Base-by-base conservation (phyloP, 2,113 vertebrate genomes). In the Ammodytes marinus region DNA sequence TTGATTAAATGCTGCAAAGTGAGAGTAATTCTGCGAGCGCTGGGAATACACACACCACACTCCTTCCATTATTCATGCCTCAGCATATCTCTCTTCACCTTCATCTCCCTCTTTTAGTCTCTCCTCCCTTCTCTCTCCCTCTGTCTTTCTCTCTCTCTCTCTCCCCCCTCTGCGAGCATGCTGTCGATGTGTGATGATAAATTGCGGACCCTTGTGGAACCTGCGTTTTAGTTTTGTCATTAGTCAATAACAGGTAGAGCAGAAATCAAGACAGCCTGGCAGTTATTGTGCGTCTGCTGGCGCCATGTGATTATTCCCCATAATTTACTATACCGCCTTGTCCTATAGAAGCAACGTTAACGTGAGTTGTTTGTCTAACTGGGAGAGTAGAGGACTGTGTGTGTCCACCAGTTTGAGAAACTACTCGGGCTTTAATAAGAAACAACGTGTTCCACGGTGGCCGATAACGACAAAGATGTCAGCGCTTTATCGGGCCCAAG, bases 1-100 rank as follows among this genome's bases (percentile, higher is more conserved):
- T 94, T 94, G 94, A 95, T 95, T 95, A 94, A 95, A 94, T 91
- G 92, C 91, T 92, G 90, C 83, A 93, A 93, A 93, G 93, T 93
- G 92, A 89, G 89, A 93, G 90, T 93, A 92, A 93, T 94, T 95
- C 90, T 84, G 82, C 10, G 52, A 89, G 89, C 87, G 37, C 59
- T 84, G 91, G 91, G 91, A 93, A 90, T 88, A 92, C 84, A 88
- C 84, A 88, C 73, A 74, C 84, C 71, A 66, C 86, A 40, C 85
- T 76, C 58, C 45, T 69, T 90, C 93, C 91, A 94, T 95, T 91
- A 94, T 94, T 94, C 92, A 94, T 93, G 80, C 61, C 63, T 55
- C 74, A 54, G 75, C 75, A 68, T 89, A 82, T 60, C 74, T 84
- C 43, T 79, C 77, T 50, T 53, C 85, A 69, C 87, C 68, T 54